Evolutionary conservation across 2,113 vertebrate species (phyloP).

Genomic region (Neogobius melanostomus): DNA sequence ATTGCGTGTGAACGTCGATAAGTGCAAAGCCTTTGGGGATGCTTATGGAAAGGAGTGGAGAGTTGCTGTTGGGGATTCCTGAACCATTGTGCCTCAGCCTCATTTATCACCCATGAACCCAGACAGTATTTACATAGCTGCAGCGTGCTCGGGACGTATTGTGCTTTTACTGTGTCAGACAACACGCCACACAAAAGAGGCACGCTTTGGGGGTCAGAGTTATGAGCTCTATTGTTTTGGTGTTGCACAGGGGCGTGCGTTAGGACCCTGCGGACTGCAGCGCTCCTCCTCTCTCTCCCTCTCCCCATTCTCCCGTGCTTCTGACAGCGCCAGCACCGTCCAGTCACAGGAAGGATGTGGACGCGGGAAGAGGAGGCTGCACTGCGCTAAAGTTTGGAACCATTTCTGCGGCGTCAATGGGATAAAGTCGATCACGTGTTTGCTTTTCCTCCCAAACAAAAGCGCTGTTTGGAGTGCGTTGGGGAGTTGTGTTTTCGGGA

Average conservation of each 20-base stretch:
- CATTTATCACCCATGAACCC: too few species aligned
- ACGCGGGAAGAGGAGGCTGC: background rate
- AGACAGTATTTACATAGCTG: too few species aligned
- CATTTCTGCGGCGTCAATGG: background rate
- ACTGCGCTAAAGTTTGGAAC: background rate
- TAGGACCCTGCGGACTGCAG: background rate
- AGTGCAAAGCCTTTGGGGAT: too few species aligned
- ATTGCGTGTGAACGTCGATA: too few species aligned
- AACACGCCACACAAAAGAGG: background rate
- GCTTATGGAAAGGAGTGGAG: too few species aligned
- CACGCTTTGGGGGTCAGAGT: conserved; percentile 1
- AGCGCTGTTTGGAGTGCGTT: background rate
- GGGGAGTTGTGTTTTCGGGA: background rate
- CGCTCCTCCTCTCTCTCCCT: background rate
- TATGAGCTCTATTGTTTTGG: background rate
- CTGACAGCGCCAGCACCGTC: background rate
- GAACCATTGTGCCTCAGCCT: too few species aligned
- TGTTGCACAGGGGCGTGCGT: background rate
- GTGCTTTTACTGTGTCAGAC: background rate
- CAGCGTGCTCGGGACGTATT: background rate
- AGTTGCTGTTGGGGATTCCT: too few species aligned
- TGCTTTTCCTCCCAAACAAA: background rate
- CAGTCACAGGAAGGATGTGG: conserved; percentile 3
- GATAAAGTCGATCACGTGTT: background rate
- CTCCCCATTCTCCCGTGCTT: background rate